Conservation (phyloP, 2,797 vertebrate species). For the Silurus aristotelis region DNA sequence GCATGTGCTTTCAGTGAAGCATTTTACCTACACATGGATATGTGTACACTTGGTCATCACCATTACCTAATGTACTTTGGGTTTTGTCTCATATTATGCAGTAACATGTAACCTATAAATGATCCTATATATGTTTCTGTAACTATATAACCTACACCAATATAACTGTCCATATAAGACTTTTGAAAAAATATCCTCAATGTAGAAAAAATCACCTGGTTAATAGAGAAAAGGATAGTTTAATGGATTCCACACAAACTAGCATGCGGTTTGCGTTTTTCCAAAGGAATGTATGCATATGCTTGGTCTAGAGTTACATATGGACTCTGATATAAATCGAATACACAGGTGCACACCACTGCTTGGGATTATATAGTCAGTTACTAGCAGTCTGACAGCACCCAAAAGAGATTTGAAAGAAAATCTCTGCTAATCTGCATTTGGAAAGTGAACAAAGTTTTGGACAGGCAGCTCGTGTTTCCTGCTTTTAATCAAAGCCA, state of each 20-base stretch:
- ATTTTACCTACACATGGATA: neutral
- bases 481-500: conserved; percentile 57
- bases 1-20: conserved; percentile 31
- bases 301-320: conserved; percentile 55
- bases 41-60: neutral
- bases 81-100: conserved; percentile 3
- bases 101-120: neutral
- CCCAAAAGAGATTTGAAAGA: conserved; percentile 51
- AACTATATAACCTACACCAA: neutral
- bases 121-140: too few species aligned
- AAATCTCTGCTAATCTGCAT: conserved; percentile 57
- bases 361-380: conserved; percentile 50
- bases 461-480: conserved; percentile 49
- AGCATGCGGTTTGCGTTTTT: conserved; percentile 41
- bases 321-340: conserved; percentile 33
- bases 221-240: conserved; percentile 45
- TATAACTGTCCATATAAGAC: neutral
- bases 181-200: neutral
- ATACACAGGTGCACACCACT: conserved; percentile 55
- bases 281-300: conserved; percentile 45
- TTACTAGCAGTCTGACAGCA: conserved; percentile 50
- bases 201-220: neutral
- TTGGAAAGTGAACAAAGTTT: conserved; percentile 58
- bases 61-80: neutral
- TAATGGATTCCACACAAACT: conserved; percentile 33